A percentile compares a stretch with the other conserved stretches of the same genome.
phyloP scores from a whole-genome alignment of 2,113 vertebrate species.

The Baryphthengus martii region DNA sequence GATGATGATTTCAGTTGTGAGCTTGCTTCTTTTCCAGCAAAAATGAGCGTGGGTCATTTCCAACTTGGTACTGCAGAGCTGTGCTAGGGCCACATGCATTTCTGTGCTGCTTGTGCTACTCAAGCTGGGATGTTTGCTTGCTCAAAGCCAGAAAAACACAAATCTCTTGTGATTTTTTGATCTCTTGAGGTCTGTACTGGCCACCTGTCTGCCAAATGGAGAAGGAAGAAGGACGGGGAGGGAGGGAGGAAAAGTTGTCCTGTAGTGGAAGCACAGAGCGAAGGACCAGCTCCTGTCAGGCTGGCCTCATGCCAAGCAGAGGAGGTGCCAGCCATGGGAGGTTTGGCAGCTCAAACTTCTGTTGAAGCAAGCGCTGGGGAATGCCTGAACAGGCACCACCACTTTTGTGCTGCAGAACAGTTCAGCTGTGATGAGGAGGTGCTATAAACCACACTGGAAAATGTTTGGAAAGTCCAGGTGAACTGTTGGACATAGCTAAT shows the following conservation, averaged over 20 bases:
- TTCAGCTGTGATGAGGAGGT: not conserved
- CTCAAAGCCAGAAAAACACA: not conserved
- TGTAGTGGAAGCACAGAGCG: rapidly evolving
- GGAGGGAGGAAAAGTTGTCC: not conserved
- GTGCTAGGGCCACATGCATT: not conserved
- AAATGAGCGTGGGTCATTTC: not conserved
- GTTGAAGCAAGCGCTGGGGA: no score
- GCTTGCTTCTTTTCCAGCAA: not conserved
- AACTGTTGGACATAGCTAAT: not conserved
- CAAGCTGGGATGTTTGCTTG: not conserved
- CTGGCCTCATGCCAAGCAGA: not conserved
- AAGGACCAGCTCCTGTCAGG: not conserved
- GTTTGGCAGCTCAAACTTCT: not conserved
- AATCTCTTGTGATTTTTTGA: not conserved
- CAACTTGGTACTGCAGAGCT: not conserved
- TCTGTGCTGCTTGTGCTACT: not conserved
- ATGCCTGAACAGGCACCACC: not conserved
- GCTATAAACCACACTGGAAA: not conserved
- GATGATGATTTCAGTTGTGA: not conserved
- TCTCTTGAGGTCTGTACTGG: not conserved
- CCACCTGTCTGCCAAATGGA: not conserved
- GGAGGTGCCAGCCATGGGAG: not conserved
- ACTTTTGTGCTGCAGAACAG: not conserved
- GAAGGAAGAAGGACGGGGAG: no score
- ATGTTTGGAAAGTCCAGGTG: not conserved